Base-by-base conservation (phyloP, 37 sponge, comb jelly and placozoan species). In the Halisarca cf. caerulea region DNA sequence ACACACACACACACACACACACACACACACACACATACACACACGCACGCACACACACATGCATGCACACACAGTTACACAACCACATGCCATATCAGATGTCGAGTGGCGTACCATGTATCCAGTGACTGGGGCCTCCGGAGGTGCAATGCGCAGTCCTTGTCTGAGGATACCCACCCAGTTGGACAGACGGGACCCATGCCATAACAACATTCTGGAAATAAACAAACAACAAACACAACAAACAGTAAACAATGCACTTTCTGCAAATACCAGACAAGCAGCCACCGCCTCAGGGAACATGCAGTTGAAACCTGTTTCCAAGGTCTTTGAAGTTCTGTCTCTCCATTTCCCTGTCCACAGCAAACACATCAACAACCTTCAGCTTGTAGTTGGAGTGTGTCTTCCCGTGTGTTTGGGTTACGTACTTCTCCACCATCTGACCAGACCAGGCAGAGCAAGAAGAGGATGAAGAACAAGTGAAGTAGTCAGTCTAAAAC, bases 121-220 rank as follows among this genome's bases (percentile, higher is more conserved):
- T 15, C 99, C 99, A 86, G 99, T 98, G 74, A 88, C 86, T n/a
- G 99, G 99, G 0, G 99, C 96, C 61, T 98, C 99, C n/a, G 99
- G 99, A 3, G 99, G 99, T 33, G 99, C 99, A 37, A 98, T 89
- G 9, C 96, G 72, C 34, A 98, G 88, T 0, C 99, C 99, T 64
- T 98, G 94, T 70, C 93, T 98, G 40, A 98, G 80, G 25, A 98
- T 98, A 9, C 99, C 99, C 33, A 96, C 96, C 96, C 99, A 98
- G 87, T 98, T 98, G n/a, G 99, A 89, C 11, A 96, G 86, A 15
- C 99, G 47, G 39, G 99, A 98, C 1, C 99, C 99, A 62, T 98
- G 99, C 99, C 99, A 98, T 9, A 98, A 85, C 59, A 98, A 92
- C 89, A 85, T 81, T 62, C 95, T 93, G 58, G 0, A 36, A 35